Base-by-base conservation (phyloP, 2,797 vertebrate species). In the Cossypha dichroa region DNA sequence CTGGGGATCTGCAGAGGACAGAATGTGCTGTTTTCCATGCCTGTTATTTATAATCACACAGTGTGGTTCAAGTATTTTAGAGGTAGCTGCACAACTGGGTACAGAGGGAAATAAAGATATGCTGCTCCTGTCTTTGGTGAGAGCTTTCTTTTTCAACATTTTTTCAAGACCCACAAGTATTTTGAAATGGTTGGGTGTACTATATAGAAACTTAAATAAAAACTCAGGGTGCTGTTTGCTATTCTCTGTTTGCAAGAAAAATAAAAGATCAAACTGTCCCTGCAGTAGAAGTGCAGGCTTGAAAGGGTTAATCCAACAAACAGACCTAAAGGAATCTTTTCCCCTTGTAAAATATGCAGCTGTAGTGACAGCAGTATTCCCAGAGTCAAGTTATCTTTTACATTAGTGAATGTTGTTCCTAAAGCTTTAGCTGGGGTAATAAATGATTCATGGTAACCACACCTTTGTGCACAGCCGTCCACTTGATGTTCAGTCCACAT, bases 361-460 rank as follows among this genome's bases (percentile, higher is more conserved):
- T 26, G 0, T 59, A 10, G 15, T 90, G 79, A 86, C 93, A 78
- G 94, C 91, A 92, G 46, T 95, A 95, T 95, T 97, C 95, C 95
- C 89, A 86, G 89, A 93, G 95, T 96, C 96, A 95, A 96, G 92
- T 94, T 97, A 94, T 97, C 94, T 94, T 97, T 97, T 97, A 94
- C 94, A 89, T 96, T 96, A 97, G 94, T 76, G 76, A 96, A 80
- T 91, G 82, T 94, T 97, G 94, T 93, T 97, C 95, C 96, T 95
- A 94, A 97, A 96, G 93, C 95, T 96, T 94, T 92, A 86, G 91
- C 95, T 96, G 51, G 83, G 64, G 92, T 95, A 96, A 95, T 97
- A 96, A 97, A 97, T 97, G 96, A 97, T 97, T 98, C 97, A 97
- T 97, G 94, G 85, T 88, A 83, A 96, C 95, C 93, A 97, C 94